Evolutionary conservation across 2,888 invertebrate genomes (phyloP).

Genomic region (Dusona sp.): DNA sequence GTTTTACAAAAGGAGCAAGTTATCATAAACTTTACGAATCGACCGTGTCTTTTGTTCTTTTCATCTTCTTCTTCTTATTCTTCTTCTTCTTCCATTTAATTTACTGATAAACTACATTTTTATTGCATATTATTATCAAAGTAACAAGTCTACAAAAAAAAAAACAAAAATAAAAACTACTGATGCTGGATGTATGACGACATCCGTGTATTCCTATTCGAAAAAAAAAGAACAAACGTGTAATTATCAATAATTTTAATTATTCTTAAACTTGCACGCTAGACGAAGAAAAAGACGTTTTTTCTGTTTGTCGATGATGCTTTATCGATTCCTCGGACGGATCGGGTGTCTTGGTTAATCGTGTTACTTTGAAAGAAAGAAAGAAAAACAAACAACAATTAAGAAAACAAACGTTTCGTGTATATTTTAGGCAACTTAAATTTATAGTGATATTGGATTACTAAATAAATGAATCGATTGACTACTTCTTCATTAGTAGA

Average conservation of each 20-base stretch:
- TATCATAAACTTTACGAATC: conserved; percentile 73
- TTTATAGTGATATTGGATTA: conserved; percentile 82
- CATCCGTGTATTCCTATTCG: conserved; percentile 62
- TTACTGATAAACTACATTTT: conserved; percentile 78
- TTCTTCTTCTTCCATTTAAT: conserved; percentile 74
- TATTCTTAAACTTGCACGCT: conserved; percentile 51
- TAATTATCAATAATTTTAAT: conserved; percentile 58
- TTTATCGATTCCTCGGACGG: conserved; percentile 65
- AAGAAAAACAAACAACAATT: conserved; percentile 25
- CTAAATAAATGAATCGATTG: conserved; percentile 80
- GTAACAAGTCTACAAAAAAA: conserved; percentile 79
- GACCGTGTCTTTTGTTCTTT: conserved; percentile 77
- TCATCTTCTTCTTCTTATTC: conserved; percentile 37
- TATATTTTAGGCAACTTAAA: conserved; percentile 84
- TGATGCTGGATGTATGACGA: conserved; percentile 72
- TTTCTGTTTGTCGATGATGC: conserved; percentile 72
- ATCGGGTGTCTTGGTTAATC: conserved; percentile 79
- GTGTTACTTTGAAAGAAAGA: conserved; percentile 79
- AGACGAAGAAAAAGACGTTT: conserved; percentile 49
- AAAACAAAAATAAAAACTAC: conserved; percentile 69
- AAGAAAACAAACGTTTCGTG: conserved; percentile 77
- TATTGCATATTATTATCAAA: conserved; percentile 77
- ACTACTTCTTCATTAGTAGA: conserved; percentile 82
- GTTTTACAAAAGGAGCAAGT: conserved; percentile 72
- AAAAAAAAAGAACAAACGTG: conserved; percentile 36